Conservation (phyloP, 2,888 invertebrate species). For the Zootermopsis nevadensis region DNA sequence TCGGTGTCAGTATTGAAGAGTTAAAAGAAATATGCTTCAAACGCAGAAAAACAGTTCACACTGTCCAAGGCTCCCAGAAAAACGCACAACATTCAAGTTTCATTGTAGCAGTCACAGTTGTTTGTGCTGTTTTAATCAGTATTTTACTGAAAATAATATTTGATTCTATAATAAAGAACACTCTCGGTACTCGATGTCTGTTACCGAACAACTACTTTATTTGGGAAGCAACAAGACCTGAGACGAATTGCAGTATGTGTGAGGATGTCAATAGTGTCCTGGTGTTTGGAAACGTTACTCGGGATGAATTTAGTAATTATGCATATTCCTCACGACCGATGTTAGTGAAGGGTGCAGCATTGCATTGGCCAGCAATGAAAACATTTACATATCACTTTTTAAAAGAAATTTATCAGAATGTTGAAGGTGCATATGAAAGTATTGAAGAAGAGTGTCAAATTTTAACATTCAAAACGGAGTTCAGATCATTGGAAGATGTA, state of each 20-base stretch:
- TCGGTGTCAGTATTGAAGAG: constrained; percentile 51
- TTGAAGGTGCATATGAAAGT: constrained; percentile 78
- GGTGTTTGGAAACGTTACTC: constrained; percentile 75
- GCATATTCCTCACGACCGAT: constrained; percentile 85
- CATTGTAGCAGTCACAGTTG: constrained; percentile 36
- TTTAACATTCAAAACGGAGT: constrained; percentile 85
- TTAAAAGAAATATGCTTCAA: constrained; percentile 50
- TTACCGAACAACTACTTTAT: constrained; percentile 85
- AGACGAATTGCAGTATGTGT: constrained; percentile 85
- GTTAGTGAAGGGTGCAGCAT: constrained; percentile 79
- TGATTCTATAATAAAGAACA: constrained; percentile 57
- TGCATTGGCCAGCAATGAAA: constrained; percentile 80
- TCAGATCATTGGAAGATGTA: constrained; percentile 80
- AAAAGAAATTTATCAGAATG: constrained; percentile 72
- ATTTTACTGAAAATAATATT: constrained; percentile 56
- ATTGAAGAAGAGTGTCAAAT: constrained; percentile 87
- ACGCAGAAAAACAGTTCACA: constrained; percentile 22
- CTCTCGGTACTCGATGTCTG: constrained; percentile 73
- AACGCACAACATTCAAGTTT: constrained; percentile 18
- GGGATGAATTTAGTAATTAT: constrained; percentile 75
- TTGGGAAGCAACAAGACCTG: constrained; percentile 88
- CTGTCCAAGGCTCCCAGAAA: neutral
- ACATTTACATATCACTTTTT: constrained; percentile 76
- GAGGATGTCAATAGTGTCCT: constrained; percentile 74
- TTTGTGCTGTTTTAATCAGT: constrained; percentile 55